phyloP scores from a whole-genome alignment of 2,888 invertebrate species.

The Drosophila barbarae region DNA sequence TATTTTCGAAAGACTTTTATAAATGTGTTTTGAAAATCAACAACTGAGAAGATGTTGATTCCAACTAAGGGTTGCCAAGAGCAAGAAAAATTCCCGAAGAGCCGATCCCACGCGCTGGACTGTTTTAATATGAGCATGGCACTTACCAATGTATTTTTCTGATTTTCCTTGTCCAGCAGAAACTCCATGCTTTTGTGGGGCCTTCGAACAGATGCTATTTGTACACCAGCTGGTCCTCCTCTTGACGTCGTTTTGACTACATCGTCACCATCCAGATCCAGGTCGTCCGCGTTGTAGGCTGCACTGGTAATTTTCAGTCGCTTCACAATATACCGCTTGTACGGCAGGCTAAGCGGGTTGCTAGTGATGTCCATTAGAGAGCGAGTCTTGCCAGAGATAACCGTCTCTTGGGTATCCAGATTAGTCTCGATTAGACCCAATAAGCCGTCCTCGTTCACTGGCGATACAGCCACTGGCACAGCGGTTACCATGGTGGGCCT shows the following conservation, averaged over 20 bases:
- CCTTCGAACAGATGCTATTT: slow-evolving; percentile 79
- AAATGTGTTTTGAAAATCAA: neutral
- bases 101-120: neutral
- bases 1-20: no score
- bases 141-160: slow-evolving; percentile 91
- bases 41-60: neutral
- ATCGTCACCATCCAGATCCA: slow-evolving; percentile 71
- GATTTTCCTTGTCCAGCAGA: slow-evolving; percentile 94
- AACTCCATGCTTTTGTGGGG: slow-evolving; percentile 97
- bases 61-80: neutral
- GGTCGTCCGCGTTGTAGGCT: slow-evolving; percentile 51
- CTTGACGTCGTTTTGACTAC: slow-evolving; percentile 57
- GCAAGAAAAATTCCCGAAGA: neutral
- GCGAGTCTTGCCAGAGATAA: slow-evolving; percentile 83
- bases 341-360: slow-evolving; percentile 61
- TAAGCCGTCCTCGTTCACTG: slow-evolving; percentile 56
- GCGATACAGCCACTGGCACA: slow-evolving; percentile 53
- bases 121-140: neutral
- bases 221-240: slow-evolving; percentile 71
- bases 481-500: slow-evolving; percentile 62
- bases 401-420: slow-evolving; percentile 88
- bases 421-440: slow-evolving; percentile 94
- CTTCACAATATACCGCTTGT: slow-evolving; percentile 64
- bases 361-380: slow-evolving; percentile 84
- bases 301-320: slow-evolving; percentile 66